Percentiles rank a stretch among this genome's conserved stretches.
Evolutionary conservation across 2,797 vertebrate species (phyloP).

Genomic region (Aphelocoma californica): DNA sequence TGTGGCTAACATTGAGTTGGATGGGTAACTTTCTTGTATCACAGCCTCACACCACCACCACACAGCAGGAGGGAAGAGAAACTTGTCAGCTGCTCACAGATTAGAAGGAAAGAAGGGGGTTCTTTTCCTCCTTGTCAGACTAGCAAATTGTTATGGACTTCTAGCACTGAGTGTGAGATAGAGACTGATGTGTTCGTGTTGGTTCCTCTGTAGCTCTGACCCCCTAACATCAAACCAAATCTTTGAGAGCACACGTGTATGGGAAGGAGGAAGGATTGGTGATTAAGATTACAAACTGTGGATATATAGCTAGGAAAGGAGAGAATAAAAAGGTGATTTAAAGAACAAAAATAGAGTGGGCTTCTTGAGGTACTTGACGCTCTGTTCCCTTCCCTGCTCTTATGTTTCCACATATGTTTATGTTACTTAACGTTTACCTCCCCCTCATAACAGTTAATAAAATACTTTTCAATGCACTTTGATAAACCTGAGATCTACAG

Average conservation of each 20-base stretch:
- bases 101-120: not conserved
- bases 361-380: not conserved
- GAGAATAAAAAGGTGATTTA: not conserved
- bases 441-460: not conserved
- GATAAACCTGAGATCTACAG: not conserved
- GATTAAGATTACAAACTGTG: not conserved
- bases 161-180: not conserved
- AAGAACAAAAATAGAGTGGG: not conserved
- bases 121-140: not conserved
- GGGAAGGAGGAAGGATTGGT: not conserved
- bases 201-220: not conserved
- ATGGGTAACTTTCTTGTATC: not conserved
- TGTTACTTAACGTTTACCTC: not conserved
- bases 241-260: not conserved
- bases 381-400: not conserved
- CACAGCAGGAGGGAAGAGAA: not conserved
- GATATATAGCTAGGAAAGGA: not conserved
- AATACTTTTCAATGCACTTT: not conserved
- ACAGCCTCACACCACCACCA: not conserved
- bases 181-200: not conserved
- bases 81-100: not conserved
- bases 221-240: not conserved
- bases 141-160: not conserved
- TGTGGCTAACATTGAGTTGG: not conserved
- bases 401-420: not conserved